These are phyloP conservation scores for Ennomos fuscantarius DNA, from an alignment of 2,888 invertebrate species.

Conservation along the genomic window DNA sequence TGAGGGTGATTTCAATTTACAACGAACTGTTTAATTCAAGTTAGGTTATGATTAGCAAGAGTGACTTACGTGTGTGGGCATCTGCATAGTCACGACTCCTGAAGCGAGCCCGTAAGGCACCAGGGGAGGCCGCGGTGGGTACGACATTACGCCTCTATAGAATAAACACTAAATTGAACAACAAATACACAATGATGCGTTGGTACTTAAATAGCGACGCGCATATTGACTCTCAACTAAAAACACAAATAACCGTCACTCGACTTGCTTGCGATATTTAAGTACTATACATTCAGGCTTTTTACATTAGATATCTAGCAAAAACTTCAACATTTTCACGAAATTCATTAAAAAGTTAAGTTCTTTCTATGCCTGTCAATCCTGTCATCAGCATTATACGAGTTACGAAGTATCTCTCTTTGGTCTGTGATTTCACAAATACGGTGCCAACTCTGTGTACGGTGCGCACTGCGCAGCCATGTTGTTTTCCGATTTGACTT, in stretches of 20 bases:
- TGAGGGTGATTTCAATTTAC: too few relatives aligned
- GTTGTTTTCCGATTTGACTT: slow-evolving; percentile 5
- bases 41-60: slow-evolving; percentile 42
- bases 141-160: slow-evolving; percentile 88
- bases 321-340: too few relatives aligned
- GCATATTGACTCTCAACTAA: neutral
- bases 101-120: slow-evolving; percentile 91
- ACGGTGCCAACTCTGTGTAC: too few relatives aligned
- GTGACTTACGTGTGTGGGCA: slow-evolving; percentile 89
- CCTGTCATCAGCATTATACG: too few relatives aligned
- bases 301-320: neutral
- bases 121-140: slow-evolving; percentile 93
- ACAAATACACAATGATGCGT: slow-evolving; percentile 48
- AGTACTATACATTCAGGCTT: neutral
- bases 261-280: neutral
- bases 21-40: slow-evolving; percentile 8
- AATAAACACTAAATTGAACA: slow-evolving; percentile 32
- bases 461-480: slow-evolving; percentile 8
- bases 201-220: slow-evolving; percentile 28
- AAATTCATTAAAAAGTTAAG: too few relatives aligned
- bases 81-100: slow-evolving; percentile 90
- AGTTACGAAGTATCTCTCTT: too few relatives aligned
- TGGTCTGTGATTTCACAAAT: too few relatives aligned
- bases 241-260: neutral
- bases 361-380: too few relatives aligned